Evolutionary conservation across 2,888 invertebrate genomes (phyloP).

Genomic region (Selenia dentaria): DNA sequence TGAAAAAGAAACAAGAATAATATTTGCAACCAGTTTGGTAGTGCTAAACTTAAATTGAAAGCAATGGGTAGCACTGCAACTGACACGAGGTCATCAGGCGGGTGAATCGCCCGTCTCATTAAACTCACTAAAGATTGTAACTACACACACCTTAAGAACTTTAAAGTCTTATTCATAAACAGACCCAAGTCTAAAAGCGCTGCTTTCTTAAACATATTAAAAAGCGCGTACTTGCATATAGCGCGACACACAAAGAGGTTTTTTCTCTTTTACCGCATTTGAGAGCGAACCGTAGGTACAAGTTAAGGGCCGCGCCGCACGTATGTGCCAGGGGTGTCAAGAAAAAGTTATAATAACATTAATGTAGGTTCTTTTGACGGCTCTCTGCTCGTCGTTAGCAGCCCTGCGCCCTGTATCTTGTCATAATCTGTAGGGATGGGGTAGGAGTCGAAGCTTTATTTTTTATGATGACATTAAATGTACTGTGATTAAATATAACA

Average conservation of each 20-base stretch:
- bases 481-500: too few species aligned
- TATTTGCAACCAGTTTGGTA: too few species aligned
- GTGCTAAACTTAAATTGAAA: too few species aligned
- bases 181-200: conserved; percentile 3
- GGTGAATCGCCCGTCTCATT: too few species aligned
- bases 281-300: not conserved
- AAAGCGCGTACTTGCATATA: conserved; percentile 20
- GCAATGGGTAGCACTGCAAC: too few species aligned
- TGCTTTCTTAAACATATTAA: conserved; percentile 19
- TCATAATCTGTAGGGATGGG: conserved; percentile 78
- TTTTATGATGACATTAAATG: too few species aligned
- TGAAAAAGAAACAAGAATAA: too few species aligned
- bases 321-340: conserved; percentile 58
- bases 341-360: conserved; percentile 84
- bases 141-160: too few species aligned
- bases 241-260: conserved; percentile 12
- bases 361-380: conserved; percentile 84
- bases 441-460: not conserved
- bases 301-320: conserved; percentile 31
- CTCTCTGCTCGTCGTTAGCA: conserved; percentile 79
- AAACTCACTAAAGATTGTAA: too few species aligned
- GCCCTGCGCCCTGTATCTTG: conserved; percentile 81
- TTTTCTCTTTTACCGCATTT: conserved; percentile 8
- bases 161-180: conserved; percentile 2
- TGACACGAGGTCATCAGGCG: too few species aligned